Percentiles rank a stretch among this genome's conserved stretches.
Conservation (phyloP, 2,797 vertebrate species). For the Eremophila alpestris region DNA sequence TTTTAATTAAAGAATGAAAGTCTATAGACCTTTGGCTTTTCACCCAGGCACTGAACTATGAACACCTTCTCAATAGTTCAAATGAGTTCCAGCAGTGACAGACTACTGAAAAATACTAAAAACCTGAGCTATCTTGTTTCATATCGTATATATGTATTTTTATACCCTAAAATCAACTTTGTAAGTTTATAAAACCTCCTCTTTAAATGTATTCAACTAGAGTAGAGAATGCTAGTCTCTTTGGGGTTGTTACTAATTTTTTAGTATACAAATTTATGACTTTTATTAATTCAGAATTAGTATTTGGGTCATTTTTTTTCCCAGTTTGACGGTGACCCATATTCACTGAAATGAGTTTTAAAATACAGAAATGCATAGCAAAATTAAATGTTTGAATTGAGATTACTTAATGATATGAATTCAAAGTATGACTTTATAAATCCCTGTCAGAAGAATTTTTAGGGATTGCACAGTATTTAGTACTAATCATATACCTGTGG, state of each 20-base stretch:
- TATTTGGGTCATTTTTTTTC: conserved; percentile 35
- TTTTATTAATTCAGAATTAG: conserved; percentile 43
- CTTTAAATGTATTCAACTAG: background rate
- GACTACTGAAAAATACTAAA: conserved; percentile 34
- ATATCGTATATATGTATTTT: conserved; percentile 7
- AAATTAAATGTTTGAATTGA: background rate
- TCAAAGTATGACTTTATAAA: background rate
- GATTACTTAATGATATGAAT: background rate
- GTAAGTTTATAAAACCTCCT: conserved; percentile 46
- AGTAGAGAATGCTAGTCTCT: conserved; percentile 27
- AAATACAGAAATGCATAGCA: background rate
- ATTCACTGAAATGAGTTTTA: conserved; percentile 43
- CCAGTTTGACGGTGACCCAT: background rate
- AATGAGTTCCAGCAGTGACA: background rate
- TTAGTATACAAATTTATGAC: background rate
- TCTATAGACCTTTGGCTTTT: background rate
- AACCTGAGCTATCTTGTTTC: conserved; percentile 30
- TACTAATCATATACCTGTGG: conserved; percentile 22
- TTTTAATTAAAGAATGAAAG: background rate
- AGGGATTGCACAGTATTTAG: conserved; percentile 59
- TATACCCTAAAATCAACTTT: conserved; percentile 40
- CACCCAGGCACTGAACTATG: background rate
- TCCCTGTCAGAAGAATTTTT: conserved; percentile 25
- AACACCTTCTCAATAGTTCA: background rate
- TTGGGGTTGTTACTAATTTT: conserved; percentile 4